A percentile compares a stretch with the other conserved stretches of the same genome.
Evolutionary conservation across 1,140 invertebrate genomes (phyloP).

Genomic region (Anastrepha obliqua): DNA sequence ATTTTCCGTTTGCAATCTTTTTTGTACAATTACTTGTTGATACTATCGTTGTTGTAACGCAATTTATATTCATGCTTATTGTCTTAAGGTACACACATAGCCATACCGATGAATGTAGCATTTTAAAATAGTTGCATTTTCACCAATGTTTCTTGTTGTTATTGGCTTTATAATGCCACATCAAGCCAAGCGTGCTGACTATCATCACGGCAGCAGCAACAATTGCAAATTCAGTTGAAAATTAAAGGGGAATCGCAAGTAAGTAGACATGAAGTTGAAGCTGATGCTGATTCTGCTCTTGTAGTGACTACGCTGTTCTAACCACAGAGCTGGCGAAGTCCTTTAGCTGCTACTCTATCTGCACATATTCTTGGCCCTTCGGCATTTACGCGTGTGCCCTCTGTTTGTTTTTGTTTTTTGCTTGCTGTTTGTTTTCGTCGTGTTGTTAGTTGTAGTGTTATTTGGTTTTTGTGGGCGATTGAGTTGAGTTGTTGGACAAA

Average conservation of each 20-base stretch:
- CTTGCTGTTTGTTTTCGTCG: not conserved
- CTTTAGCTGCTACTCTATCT: not conserved
- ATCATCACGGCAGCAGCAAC: slow-evolving; percentile 5
- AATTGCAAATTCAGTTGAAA: not conserved
- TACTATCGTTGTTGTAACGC: not conserved
- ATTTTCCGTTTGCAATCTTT: not conserved
- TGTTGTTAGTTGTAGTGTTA: slow-evolving; percentile 6
- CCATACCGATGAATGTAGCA: not conserved
- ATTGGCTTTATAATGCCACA: slow-evolving; percentile 20
- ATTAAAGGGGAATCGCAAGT: not conserved
- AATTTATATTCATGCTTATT: slow-evolving; percentile 44
- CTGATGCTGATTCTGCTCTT: not conserved
- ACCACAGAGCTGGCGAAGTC: not conserved
- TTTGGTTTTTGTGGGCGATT: slow-evolving; percentile 45
- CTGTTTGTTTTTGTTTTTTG: not conserved
- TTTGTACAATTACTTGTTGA: not conserved
- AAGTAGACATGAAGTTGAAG: not conserved
- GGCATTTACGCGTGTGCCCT: not conserved
- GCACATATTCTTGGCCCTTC: not conserved
- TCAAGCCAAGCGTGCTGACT: slow-evolving; percentile 1
- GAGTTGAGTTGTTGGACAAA: slow-evolving; percentile 47
- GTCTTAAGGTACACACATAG: slow-evolving; percentile 5
- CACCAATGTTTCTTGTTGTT: slow-evolving; percentile 11
- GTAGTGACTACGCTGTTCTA: not conserved
- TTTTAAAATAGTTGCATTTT: slow-evolving; percentile 34